Percentiles rank a stretch among this genome's conserved stretches.
phyloP scores from a whole-genome alignment of 2,113 vertebrate genomes.

The Dryoscopus gambensis region DNA sequence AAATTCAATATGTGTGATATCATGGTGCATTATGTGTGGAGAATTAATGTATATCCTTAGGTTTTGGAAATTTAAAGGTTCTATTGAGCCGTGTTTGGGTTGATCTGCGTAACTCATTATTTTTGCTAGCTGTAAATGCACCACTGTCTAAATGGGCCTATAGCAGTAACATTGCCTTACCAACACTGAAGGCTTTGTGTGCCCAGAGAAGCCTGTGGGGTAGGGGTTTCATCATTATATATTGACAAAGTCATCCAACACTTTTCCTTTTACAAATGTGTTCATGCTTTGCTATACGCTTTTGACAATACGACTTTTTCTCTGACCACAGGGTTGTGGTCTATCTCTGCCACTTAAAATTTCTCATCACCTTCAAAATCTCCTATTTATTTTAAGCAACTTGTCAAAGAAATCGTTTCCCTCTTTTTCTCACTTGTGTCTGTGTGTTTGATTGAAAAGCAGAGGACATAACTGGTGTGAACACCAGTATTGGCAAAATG shows the following conservation, averaged over 20 bases:
- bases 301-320: background rate
- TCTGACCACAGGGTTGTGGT: background rate
- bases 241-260: background rate
- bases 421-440: constrained; percentile 4
- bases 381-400: constrained; percentile 16
- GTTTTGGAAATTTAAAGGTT: background rate
- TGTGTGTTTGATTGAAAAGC: constrained; percentile 2
- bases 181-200: background rate
- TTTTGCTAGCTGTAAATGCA: background rate
- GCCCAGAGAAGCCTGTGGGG: background rate
- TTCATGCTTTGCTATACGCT: background rate
- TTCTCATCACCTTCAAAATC: background rate
- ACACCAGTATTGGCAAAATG: background rate
- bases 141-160: background rate
- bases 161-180: background rate
- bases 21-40: background rate
- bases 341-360: background rate
- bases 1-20: background rate
- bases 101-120: background rate
- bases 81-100: background rate
- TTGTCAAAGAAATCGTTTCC: background rate
- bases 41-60: background rate
- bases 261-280: background rate
- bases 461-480: background rate
- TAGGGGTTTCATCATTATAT: background rate